Percentiles rank a stretch among this genome's conserved stretches.
These are phyloP conservation scores for Dryobates pubescens DNA, from an alignment of 2,797 vertebrate genomes.

Conservation along the genomic window DNA sequence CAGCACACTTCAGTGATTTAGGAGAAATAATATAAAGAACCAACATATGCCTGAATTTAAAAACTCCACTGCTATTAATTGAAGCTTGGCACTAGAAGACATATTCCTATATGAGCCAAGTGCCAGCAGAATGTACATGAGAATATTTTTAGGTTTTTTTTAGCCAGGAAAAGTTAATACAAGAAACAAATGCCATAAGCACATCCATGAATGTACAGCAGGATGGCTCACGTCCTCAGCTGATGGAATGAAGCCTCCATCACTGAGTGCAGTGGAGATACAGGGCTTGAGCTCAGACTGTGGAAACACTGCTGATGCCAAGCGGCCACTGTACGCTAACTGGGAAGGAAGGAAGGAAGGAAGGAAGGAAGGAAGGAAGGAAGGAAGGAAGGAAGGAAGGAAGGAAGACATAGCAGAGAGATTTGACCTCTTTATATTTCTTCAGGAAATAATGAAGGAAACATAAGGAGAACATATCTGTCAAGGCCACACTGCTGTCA, in stretches of 20 bases:
- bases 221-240: neutral
- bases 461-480: neutral
- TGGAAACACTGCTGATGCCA: neutral
- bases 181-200: neutral
- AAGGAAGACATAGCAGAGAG: neutral
- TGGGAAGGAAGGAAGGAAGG: neutral
- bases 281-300: neutral
- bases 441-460: neutral
- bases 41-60: neutral
- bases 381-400: neutral
- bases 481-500: neutral
- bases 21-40: neutral
- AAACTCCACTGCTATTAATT: neutral
- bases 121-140: neutral
- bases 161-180: conserved; percentile 4
- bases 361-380: too few relatives aligned
- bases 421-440: neutral
- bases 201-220: neutral
- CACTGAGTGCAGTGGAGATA: neutral
- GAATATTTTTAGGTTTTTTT: neutral
- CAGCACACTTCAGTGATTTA: neutral
- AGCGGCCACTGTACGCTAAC: neutral
- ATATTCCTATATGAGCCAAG: neutral
- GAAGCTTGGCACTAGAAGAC: neutral
- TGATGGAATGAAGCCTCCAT: neutral